Evolutionary conservation across 2,113 vertebrate species (phyloP), one percentile per base, ranked within the genome.

Genomic region (Oophaga pumilio): DNA sequence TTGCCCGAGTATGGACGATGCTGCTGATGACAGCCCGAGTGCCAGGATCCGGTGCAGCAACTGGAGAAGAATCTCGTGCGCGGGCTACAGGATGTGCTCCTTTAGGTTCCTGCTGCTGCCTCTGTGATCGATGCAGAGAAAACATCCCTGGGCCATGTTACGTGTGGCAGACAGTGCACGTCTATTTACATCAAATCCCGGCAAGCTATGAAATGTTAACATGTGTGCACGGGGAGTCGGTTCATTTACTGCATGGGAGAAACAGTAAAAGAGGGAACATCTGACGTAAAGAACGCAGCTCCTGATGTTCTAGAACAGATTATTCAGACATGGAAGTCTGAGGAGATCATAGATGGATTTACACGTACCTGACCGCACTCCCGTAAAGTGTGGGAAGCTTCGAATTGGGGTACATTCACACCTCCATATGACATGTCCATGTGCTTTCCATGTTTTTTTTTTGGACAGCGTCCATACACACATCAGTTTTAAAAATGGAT

Each of bases 71-170:
- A 11, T 79, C 33, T 66, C 10, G 49, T 26, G 22, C 10, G 76
- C 49, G 4, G 43, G 7, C 33, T 68, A 64, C 68, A 68, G 60
- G 43, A 62, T 22, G 57, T 33, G 9, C 64, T 76, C 13, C 68
- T 85, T 60, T 50, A 85, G 28, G 6, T 59, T 64, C 73, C 85
- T 79, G 85, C 85, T 78, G 71, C 56, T 62, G 84, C 71, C 33
- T 60, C 50, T 85, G 68, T 73, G 69, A 73, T 84, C 56, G 66
- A 62, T 77, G n/a, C 15, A 64, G 73, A 24, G 59, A 53, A 86
- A 76, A 66, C 74, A 77, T 60, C 74, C 49, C 49, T 64, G n/a
- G 74, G 74, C 84, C 74, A 78, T 56, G 60, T 50, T 86, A 66
- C 62, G 66, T 86, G 85, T 56, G 57, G 59, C 60, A 86, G 85